Base-by-base conservation (phyloP, 2,888 invertebrate genomes). In the Pandemis corylana region DNA sequence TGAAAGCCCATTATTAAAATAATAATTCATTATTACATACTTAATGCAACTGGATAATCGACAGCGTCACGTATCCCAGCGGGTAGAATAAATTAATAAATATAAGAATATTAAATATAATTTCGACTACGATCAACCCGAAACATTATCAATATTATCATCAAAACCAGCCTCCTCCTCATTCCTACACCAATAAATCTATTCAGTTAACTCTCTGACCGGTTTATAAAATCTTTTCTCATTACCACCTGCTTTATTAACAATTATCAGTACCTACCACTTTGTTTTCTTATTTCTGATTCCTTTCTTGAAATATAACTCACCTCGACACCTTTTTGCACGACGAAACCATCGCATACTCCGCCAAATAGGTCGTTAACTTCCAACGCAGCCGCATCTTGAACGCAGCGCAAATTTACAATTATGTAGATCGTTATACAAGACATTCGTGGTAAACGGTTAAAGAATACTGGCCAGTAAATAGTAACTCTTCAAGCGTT, bases 401-500 rank as follows among this genome's bases (percentile, higher is more conserved):
- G n/a, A 13, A 51, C 7, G n/a, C 13, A 13, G 7, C 51, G 51
- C 15, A 53, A n/a, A 53, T 5, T 7, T 53, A n/a, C 53, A 53
- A 53, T 6, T 15, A 53, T 15, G 15, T 7, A 56, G 20, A n/a
- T 51, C 51, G 51, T n/a, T n/a, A 51, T 49, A n/a, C 6, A 13
- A 51, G 49, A 51, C 13, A n/a, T 51, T 51, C n/a, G 51, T 13
- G n/a, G 13, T 5, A n/a, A 62, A 51, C n/a, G 53, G n/a, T 49
- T 51, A 63, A 15, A 63, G 5, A 63, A 42, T 44, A 67, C 41
- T 67, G 67, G 67, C 67, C 51, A 42, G 15, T 53, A 41, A 46
- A 12, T 10, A 41, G 7, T n/a, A 6, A 9, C 51, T 10, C 10
- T 51, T 53, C 59, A 97, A 86, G 97, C 97, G 83, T 96, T 97